Conservation (phyloP, 2,797 vertebrate species). For the Alfaro cultratus region DNA sequence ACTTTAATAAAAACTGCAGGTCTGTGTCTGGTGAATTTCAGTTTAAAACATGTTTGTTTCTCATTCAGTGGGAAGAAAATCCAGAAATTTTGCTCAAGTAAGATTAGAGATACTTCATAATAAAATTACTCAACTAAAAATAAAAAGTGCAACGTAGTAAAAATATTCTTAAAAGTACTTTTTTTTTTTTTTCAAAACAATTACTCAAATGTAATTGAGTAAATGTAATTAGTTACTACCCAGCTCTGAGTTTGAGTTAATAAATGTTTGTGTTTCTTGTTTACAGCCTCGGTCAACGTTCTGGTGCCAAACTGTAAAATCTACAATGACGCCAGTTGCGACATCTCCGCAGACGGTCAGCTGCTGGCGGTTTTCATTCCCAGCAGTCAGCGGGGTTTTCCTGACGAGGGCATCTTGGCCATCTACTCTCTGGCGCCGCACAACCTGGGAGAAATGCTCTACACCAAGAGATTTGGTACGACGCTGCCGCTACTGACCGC, state of each 20-base stretch:
- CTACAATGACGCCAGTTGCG: conserved; percentile 98
- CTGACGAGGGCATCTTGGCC: conserved; percentile 96
- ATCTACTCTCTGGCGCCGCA: conserved; percentile 97
- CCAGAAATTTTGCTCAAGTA: too few relatives aligned
- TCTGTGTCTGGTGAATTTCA: too few relatives aligned
- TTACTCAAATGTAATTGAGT: too few relatives aligned
- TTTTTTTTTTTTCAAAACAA: too few relatives aligned
- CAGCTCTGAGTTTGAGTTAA: neutral
- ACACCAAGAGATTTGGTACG: conserved; percentile 96
- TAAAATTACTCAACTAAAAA: too few relatives aligned
- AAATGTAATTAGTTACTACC: too few relatives aligned
- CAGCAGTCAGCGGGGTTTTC: conserved; percentile 96
- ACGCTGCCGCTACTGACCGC: neutral
- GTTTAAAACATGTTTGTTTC: too few relatives aligned
- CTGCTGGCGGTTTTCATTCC: conserved; percentile 97
- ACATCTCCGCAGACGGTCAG: conserved; percentile 97
- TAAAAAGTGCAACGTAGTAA: too few relatives aligned
- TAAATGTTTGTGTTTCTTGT: neutral
- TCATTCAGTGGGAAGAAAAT: too few relatives aligned
- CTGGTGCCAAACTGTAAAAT: conserved; percentile 99
- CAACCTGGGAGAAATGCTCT: conserved; percentile 98
- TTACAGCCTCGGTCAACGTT: conserved; percentile 92
- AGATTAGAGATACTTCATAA: too few relatives aligned
- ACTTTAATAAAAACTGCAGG: too few relatives aligned
- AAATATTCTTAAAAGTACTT: too few relatives aligned